Evolutionary conservation across 2,797 vertebrate species (phyloP).

Genomic region (Amazona ochrocephala): DNA sequence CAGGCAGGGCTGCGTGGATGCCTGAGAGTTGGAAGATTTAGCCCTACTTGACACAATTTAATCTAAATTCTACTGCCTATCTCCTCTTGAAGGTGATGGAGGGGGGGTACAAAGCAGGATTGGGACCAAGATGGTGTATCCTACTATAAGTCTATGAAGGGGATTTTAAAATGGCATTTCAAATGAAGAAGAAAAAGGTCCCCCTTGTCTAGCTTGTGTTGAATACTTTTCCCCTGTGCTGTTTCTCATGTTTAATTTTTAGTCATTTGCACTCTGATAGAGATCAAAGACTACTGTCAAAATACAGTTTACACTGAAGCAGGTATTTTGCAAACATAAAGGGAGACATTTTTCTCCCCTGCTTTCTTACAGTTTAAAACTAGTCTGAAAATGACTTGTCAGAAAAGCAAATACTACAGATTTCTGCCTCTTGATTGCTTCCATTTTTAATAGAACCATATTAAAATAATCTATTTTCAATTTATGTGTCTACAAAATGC

Average conservation of each 20-base stretch:
- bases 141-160: background rate
- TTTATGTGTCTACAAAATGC: background rate
- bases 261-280: conserved; percentile 59
- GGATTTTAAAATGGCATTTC: conserved; percentile 43
- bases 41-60: background rate
- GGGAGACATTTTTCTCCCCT: conserved; percentile 20
- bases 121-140: background rate
- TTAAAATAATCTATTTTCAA: background rate
- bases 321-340: conserved; percentile 48
- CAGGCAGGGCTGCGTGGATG: rapidly evolving
- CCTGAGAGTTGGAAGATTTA: background rate
- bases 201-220: background rate
- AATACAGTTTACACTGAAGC: background rate
- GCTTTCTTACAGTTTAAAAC: conserved; percentile 15
- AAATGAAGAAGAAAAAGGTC: conserved; percentile 16
- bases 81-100: background rate
- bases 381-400: background rate
- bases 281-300: conserved; percentile 65
- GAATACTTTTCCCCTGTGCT: background rate
- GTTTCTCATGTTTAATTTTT: conserved; percentile 60
- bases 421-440: background rate
- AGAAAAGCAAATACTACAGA: background rate
- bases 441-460: background rate
- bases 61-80: background rate
- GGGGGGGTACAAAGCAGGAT: background rate